A percentile compares a stretch with the other conserved stretches of the same genome.
Conservation (phyloP, 2,113 vertebrate genomes). For the Tyrannus savana region DNA sequence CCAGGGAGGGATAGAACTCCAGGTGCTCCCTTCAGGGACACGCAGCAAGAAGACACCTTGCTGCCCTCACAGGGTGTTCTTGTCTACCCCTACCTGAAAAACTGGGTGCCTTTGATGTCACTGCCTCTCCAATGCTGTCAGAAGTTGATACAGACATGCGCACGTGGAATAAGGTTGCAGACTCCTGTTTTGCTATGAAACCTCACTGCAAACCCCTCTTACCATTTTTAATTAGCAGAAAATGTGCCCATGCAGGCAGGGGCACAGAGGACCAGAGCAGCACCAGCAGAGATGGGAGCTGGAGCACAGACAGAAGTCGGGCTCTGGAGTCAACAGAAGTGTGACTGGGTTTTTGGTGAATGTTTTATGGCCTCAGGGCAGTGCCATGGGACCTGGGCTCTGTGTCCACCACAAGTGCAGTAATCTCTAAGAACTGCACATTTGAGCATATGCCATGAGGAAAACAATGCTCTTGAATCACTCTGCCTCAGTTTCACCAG, state of each 20-base stretch:
- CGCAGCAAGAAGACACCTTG: not conserved
- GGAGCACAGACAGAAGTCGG: not conserved
- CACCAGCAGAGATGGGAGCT: not conserved
- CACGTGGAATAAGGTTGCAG: not conserved
- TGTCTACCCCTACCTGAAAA: not conserved
- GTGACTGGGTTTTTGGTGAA: not conserved
- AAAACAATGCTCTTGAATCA: not conserved
- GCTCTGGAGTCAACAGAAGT: not conserved
- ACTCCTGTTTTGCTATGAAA: not conserved
- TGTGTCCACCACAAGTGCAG: not conserved
- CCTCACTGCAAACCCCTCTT: not conserved
- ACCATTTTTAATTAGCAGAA: not conserved
- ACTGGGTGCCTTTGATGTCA: not conserved
- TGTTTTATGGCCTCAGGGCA: not conserved
- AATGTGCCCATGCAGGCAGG: not conserved
- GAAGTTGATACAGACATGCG: not conserved
- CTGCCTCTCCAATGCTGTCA: not conserved
- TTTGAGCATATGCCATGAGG: not conserved
- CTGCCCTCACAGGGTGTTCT: not conserved
- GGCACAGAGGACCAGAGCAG: not conserved
- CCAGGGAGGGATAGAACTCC: not conserved
- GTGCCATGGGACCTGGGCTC: not conserved
- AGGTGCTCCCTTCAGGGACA: not conserved
- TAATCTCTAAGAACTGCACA: not conserved
- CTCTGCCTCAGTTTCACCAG: conserved; percentile 38